Conservation (phyloP, 2,113 vertebrate genomes). For the Anseranas semipalmata region DNA sequence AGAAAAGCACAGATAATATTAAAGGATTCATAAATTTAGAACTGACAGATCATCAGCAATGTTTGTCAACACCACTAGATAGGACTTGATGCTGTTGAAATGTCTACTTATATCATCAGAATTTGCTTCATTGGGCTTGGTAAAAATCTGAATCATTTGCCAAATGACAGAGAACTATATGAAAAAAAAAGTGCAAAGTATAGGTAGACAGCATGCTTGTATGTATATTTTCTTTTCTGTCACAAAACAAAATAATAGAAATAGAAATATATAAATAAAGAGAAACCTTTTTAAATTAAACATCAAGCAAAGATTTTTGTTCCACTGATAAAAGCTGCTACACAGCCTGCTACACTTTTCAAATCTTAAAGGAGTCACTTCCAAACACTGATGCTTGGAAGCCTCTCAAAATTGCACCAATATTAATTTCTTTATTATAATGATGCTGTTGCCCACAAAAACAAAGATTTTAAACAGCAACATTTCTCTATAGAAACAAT, state of each 20-base stretch:
- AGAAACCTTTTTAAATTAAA: not conserved
- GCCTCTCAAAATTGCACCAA: not conserved
- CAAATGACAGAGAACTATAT: not conserved
- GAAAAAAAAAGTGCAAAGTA: not conserved
- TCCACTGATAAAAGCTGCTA: not conserved
- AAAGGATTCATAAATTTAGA: not conserved
- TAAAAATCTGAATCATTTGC: not conserved
- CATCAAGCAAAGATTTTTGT: not conserved
- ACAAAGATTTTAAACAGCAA: not conserved
- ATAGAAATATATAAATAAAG: not conserved
- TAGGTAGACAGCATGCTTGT: not conserved
- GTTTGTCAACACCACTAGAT: not conserved
- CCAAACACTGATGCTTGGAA: not conserved
- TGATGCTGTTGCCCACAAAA: not conserved
- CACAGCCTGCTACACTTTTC: not conserved
- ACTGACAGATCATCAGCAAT: not conserved
- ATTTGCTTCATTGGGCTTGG: not conserved
- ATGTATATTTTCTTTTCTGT: not conserved
- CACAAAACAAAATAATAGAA: not conserved
- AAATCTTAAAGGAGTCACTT: not conserved
- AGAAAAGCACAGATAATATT: not conserved
- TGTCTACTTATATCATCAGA: not conserved
- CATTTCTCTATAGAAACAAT: not conserved
- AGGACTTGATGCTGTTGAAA: not conserved
- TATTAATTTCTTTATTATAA: not conserved